phyloP scores from a whole-genome alignment of 2,888 invertebrate genomes.

The Chironomus tentans region DNA sequence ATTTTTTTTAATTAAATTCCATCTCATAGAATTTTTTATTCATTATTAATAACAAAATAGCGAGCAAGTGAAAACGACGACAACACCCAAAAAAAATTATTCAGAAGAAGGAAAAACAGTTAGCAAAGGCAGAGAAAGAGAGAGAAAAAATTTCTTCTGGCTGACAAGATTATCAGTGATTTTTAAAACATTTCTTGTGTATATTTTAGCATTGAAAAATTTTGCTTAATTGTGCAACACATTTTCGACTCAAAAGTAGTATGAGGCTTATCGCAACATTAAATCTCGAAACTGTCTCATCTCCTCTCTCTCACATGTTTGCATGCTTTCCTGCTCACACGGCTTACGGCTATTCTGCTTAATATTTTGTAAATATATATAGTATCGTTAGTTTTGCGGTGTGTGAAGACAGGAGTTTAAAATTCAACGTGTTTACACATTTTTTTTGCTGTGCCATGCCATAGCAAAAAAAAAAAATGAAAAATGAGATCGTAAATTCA shows the following conservation, averaged over 20 bases:
- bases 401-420: slow-evolving; percentile 16
- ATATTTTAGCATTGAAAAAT: slow-evolving; percentile 16
- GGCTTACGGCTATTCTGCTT: neutral
- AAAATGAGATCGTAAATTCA: slow-evolving; percentile 3
- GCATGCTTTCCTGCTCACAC: neutral
- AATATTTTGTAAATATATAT: neutral
- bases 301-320: slow-evolving; percentile 2
- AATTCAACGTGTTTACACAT: slow-evolving; percentile 2
- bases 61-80: too few relatives aligned
- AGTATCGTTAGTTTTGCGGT: neutral
- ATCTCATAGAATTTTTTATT: too few relatives aligned
- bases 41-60: too few relatives aligned
- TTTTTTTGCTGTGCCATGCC: neutral
- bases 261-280: slow-evolving; percentile 6
- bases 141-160: neutral
- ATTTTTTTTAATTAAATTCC: too few relatives aligned
- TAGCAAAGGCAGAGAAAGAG: neutral
- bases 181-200: slow-evolving; percentile 12
- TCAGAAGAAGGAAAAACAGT: neutral
- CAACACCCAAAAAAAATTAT: too few relatives aligned
- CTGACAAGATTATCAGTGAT: slow-evolving; percentile 16
- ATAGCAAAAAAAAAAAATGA: neutral
- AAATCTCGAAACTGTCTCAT: slow-evolving; percentile 4
- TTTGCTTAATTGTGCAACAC: slow-evolving; percentile 27
- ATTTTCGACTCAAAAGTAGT: slow-evolving; percentile 19